Percentiles rank a stretch among this genome's conserved stretches.
phyloP scores from a whole-genome alignment of 2,113 vertebrate species.

The Pyxicephalus adspersus region DNA sequence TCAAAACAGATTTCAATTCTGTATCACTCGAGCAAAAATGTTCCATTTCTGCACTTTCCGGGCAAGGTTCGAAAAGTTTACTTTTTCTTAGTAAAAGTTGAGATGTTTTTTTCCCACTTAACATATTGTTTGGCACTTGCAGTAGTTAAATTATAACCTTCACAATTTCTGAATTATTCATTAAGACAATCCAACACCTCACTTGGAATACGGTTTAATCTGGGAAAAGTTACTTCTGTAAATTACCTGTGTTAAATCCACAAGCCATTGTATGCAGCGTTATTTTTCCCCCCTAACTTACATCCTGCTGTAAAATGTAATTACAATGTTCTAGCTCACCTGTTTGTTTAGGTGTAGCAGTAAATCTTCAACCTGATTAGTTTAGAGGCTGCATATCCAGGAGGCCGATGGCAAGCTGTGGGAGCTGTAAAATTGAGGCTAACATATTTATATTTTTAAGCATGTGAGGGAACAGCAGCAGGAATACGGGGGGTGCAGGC shows the following conservation, averaged over 20 bases:
- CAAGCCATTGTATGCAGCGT: slow-evolving; percentile 8
- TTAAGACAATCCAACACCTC: no score
- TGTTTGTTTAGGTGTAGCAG: slow-evolving; percentile 36
- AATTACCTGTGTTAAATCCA: slow-evolving; percentile 1
- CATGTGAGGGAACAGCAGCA: not conserved
- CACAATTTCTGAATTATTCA: no score
- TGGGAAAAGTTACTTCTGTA: not conserved
- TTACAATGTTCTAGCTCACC: slow-evolving; percentile 31
- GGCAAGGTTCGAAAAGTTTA: no score
- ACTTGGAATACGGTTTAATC: no score
- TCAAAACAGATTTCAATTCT: no score
- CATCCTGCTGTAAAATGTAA: slow-evolving; percentile 36
- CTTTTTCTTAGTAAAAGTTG: no score
- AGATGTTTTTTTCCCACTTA: not conserved
- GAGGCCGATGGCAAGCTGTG: slow-evolving; percentile 8
- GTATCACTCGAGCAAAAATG: no score
- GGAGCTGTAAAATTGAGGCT: slow-evolving; percentile 2
- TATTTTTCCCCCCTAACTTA: not conserved
- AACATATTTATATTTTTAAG: slow-evolving; percentile 27
- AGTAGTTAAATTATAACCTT: not conserved
- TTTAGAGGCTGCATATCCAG: slow-evolving; percentile 8
- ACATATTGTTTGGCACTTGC: not conserved
- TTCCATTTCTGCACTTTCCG: no score
- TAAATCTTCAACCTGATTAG: slow-evolving; percentile 20
- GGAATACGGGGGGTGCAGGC: no score